Percentiles rank a stretch among this genome's conserved stretches.
Evolutionary conservation across 2,113 vertebrate species (phyloP).

Genomic region (Myotis brandtii): DNA sequence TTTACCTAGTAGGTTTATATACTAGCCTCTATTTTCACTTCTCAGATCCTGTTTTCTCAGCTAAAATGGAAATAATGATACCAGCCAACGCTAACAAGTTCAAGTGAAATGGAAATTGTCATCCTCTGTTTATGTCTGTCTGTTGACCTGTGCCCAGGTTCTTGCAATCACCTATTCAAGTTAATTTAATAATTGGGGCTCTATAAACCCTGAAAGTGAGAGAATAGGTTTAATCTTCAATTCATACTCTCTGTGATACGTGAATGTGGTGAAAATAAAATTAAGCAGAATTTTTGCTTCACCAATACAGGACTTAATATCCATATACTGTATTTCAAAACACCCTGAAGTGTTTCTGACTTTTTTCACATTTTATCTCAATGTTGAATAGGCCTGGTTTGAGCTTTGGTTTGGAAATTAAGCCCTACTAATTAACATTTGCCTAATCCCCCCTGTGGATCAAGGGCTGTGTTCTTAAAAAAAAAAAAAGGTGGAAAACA

Average conservation of each 20-base stretch:
- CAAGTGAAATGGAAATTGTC: background rate
- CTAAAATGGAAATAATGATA: background rate
- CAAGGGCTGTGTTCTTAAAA: constrained; percentile 64
- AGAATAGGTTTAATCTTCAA: background rate
- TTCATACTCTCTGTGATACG: background rate
- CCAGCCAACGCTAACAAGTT: background rate
- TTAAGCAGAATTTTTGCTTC: constrained; percentile 9
- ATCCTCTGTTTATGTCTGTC: background rate
- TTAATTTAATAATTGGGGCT: background rate
- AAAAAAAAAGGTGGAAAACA: constrained; percentile 44
- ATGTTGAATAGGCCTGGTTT: constrained; percentile 39
- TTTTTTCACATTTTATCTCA: constrained; percentile 3
- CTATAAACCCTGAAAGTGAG: background rate
- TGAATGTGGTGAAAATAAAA: background rate
- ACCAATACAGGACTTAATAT: background rate
- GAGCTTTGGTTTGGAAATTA: constrained; percentile 69
- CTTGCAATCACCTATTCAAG: background rate
- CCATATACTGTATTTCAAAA: constrained; percentile 2
- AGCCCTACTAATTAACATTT: constrained; percentile 72
- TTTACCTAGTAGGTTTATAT: background rate
- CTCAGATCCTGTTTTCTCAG: background rate
- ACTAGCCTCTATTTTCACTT: background rate
- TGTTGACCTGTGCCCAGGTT: background rate
- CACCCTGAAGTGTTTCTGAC: background rate
- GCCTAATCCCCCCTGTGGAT: constrained; percentile 68